Percentiles rank a stretch among this genome's conserved stretches.
Conservation (phyloP, 2,113 vertebrate species). For the Cervus canadensis region DNA sequence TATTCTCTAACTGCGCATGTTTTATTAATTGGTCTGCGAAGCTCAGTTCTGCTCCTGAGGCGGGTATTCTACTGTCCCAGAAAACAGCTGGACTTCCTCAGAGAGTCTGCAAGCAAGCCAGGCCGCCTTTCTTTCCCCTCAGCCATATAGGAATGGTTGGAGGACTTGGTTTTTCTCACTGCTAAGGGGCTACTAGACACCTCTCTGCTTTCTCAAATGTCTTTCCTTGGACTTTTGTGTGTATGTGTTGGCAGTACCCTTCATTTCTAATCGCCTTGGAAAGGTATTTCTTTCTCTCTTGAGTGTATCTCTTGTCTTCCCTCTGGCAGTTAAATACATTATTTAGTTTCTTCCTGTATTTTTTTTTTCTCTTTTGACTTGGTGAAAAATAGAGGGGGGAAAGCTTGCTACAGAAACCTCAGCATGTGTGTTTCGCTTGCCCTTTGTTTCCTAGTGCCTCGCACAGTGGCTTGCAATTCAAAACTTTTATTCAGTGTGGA, state of each 20-base stretch:
- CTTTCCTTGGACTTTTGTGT: not conserved
- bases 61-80: not conserved
- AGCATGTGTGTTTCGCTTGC: not conserved
- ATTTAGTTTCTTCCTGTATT: not conserved
- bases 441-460: not conserved
- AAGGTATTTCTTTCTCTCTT: slow-evolving; percentile 24
- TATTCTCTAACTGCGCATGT: slow-evolving; percentile 58
- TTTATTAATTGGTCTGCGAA: slow-evolving; percentile 73
- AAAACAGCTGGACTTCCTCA: slow-evolving; percentile 49
- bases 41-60: slow-evolving; percentile 44
- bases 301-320: not conserved
- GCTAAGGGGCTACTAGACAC: not conserved
- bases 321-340: slow-evolving; percentile 10
- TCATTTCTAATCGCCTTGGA: slow-evolving; percentile 22
- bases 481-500: not conserved
- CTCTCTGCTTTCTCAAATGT: slow-evolving; percentile 1
- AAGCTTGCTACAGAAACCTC: not conserved
- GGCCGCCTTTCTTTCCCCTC: not conserved
- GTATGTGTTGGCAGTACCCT: not conserved
- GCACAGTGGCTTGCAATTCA: not conserved
- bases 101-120: slow-evolving; percentile 10
- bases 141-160: not conserved
- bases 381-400: not conserved
- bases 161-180: not conserved
- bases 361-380: not conserved